Evolutionary conservation across 37 sponge, comb jelly and placozoan genomes (phyloP).

Genomic region (Lycopodina hypogea): DNA sequence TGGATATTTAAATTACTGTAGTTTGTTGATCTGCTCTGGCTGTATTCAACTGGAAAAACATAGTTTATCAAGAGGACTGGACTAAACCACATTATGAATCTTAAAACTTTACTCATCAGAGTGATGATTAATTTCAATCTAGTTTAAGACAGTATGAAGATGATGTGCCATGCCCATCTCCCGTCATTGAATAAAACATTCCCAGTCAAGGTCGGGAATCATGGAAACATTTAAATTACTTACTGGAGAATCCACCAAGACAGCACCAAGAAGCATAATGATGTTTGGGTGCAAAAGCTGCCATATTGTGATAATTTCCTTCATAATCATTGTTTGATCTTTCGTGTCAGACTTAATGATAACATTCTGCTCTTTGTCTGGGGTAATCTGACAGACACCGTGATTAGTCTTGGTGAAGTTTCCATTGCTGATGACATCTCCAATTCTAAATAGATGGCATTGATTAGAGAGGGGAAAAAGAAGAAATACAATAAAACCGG

Average conservation of each 20-base stretch:
- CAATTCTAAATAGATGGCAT: background rate
- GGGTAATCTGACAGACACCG: background rate
- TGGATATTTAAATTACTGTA: too few relatives aligned
- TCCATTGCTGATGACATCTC: background rate
- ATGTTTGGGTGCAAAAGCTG: conserved; percentile 12
- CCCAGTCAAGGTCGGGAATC: too few relatives aligned
- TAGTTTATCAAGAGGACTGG: too few relatives aligned
- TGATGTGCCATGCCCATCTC: too few relatives aligned
- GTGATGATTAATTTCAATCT: too few relatives aligned
- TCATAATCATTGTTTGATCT: background rate
- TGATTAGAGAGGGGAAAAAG: background rate
- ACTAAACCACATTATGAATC: too few relatives aligned
- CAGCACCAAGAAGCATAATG: conserved; percentile 3
- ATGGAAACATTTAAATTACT: too few relatives aligned
- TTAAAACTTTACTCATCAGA: too few relatives aligned
- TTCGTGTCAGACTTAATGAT: background rate
- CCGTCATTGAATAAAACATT: too few relatives aligned
- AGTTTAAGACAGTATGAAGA: too few relatives aligned
- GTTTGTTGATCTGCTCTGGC: too few relatives aligned
- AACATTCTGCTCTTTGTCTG: background rate
- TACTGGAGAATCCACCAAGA: background rate
- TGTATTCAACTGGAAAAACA: too few relatives aligned
- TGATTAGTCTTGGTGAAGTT: background rate
- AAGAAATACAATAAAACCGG: background rate
- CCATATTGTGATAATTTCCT: background rate